These are phyloP conservation scores for Vireo griseus DNA, from an alignment of 2,797 vertebrate species.

Conservation along the genomic window DNA sequence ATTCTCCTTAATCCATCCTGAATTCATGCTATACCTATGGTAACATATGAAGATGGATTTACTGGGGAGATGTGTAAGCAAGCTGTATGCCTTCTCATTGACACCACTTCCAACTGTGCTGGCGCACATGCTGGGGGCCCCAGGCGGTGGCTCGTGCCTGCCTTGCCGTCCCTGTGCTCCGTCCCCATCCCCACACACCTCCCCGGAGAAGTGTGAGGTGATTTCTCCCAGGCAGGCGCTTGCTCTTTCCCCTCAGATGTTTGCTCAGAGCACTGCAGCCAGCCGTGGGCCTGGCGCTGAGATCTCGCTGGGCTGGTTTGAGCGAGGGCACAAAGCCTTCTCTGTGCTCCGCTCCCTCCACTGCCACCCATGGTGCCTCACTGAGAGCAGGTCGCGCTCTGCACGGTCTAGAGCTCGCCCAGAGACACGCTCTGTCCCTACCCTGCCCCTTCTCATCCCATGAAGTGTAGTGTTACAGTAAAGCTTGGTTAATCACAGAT, in stretches of 20 bases:
- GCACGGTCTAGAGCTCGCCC: not conserved
- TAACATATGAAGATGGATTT: not conserved
- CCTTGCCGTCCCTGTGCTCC: not conserved
- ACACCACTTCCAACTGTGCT: not conserved
- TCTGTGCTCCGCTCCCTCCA: not conserved
- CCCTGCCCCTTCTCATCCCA: not conserved
- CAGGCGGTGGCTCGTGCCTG: not conserved
- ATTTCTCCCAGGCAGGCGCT: constrained; percentile 27
- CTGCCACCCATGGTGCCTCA: not conserved
- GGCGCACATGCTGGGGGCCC: not conserved
- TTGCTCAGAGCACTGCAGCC: not conserved
- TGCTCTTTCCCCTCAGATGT: not conserved
- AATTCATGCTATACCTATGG: not conserved
- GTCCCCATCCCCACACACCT: not conserved
- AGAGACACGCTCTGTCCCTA: not conserved
- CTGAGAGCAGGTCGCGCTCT: not conserved
- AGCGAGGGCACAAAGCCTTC: not conserved
- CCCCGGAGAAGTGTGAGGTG: not conserved
- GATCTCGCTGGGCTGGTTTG: not conserved
- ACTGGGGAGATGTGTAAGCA: not conserved
- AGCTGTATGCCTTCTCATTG: not conserved
- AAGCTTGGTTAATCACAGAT: not conserved
- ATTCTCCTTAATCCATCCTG: not conserved
- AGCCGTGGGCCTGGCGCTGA: not conserved
- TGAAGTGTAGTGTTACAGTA: not conserved